Conservation (phyloP, 1,140 invertebrate species). For the Probaryconus sp. region DNA sequence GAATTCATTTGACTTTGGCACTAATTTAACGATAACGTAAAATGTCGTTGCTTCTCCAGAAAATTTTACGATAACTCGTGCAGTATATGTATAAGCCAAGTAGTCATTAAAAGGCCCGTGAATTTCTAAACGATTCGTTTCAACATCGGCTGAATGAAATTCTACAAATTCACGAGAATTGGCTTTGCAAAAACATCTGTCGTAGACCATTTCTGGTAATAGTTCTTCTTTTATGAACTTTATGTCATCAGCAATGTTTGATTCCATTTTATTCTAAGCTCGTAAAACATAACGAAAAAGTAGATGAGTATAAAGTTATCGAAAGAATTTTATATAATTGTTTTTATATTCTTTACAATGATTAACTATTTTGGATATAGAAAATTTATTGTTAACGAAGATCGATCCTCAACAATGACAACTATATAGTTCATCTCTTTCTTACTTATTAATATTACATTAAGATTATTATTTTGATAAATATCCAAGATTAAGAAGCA, state of each 20-base stretch:
- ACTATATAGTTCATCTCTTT: no score
- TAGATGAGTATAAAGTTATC: no score
- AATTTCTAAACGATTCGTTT: constrained; percentile 6
- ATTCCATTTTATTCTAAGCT: constrained; percentile 20
- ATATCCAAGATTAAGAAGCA: no score
- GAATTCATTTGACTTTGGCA: constrained; percentile 8
- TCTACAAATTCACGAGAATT: constrained; percentile 75
- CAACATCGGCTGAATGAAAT: constrained; percentile 55
- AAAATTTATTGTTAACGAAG: no score
- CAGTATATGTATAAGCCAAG: constrained; percentile 30
- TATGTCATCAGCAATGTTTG: constrained; percentile 40
- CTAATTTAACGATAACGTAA: constrained; percentile 67
- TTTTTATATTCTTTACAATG: no score
- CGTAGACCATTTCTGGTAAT: constrained; percentile 70
- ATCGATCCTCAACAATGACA: no score
- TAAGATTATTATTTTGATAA: no score
- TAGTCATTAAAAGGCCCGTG: constrained; percentile 14
- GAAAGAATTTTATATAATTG: no score
- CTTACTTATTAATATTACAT: no score
- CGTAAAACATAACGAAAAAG: no score
- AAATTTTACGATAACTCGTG: constrained; percentile 62
- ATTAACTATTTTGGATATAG: no score
- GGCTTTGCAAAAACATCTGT: constrained; percentile 71
- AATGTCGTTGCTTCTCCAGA: constrained; percentile 66
- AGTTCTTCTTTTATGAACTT: constrained; percentile 67